Evolutionary conservation across 2,797 vertebrate species (phyloP).

Genomic region (Coregonus suidteri): DNA sequence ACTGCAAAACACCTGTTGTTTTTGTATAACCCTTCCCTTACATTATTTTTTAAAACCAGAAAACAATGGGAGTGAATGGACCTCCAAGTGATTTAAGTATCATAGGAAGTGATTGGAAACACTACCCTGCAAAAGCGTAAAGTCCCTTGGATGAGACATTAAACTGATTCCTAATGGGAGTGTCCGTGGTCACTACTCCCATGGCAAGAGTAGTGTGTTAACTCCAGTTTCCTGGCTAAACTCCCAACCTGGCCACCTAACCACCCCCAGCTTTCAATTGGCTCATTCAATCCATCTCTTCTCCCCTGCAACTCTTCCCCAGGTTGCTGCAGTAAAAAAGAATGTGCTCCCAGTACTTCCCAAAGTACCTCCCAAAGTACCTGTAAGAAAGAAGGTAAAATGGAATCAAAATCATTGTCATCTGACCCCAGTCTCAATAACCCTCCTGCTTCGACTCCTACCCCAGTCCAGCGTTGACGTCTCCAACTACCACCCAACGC

Average conservation of each 20-base stretch:
- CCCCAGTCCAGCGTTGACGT: background rate
- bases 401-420: background rate
- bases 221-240: background rate
- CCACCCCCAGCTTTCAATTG: slow-evolving; percentile 21
- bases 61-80: background rate
- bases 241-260: background rate
- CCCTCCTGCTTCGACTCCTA: background rate
- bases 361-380: slow-evolving; percentile 58
- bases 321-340: slow-evolving; percentile 59
- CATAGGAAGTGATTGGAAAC: background rate
- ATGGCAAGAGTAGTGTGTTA: background rate
- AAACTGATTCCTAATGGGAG: background rate
- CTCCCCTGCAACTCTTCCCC: slow-evolving; percentile 37
- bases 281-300: slow-evolving; percentile 34
- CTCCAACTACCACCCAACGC: background rate
- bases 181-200: background rate
- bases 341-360: slow-evolving; percentile 56
- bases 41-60: background rate
- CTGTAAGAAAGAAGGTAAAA: slow-evolving; percentile 70
- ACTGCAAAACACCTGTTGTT: background rate
- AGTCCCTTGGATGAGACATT: background rate
- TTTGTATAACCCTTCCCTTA: background rate
- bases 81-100: background rate
- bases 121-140: background rate
- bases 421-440: background rate